Base-by-base conservation (phyloP, 92 coral and sea anemone species). In the Nematostella vectensis region DNA sequence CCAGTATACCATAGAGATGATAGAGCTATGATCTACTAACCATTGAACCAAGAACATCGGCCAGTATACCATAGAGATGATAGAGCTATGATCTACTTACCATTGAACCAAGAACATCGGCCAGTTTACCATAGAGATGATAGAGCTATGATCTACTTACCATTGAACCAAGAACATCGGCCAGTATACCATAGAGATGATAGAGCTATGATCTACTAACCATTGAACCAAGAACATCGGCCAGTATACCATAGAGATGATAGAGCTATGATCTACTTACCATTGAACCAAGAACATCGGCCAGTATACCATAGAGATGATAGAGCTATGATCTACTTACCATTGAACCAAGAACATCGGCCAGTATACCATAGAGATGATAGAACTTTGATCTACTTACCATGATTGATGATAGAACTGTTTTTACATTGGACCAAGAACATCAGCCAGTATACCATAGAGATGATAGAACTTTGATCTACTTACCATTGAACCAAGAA, bases 1-100 rank as follows among this genome's bases (percentile, higher is more conserved):
- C 10, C 74, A 65, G 2, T 89, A 89, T 54, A 67, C 58, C 29
- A 63, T 89, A 16, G 97, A 89, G 69, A 74, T 63, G 67, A 36
- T 89, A 51, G 91, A 85, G 18, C 38, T 89, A 20, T 82, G 69
- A 86, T 2, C n/a, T n/a, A 3, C 42, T 36, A 36, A 36, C 8
- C 42, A 36, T 8, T 36, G 9, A 8, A 36, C 42, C 15, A 15
- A n/a, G n/a, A n/a, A n/a, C n/a, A 36, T 36, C 15, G 42, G 42
- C 8, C 42, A 8, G 15, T 36, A 36, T 15, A 36, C 9, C 42
- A 15, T 36, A 8, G 42, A 36, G 42, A 36, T 8, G 42, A 8
- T 36, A 15, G 42, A 36, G 42, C 15, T 36, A 36, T 15, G 42
- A 36, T 36, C n/a, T n/a, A 3, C 42, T 36, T 8, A 36, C 8